phyloP scores from a whole-genome alignment of 2,888 invertebrate genomes.

The Stenotaenia linearis region DNA sequence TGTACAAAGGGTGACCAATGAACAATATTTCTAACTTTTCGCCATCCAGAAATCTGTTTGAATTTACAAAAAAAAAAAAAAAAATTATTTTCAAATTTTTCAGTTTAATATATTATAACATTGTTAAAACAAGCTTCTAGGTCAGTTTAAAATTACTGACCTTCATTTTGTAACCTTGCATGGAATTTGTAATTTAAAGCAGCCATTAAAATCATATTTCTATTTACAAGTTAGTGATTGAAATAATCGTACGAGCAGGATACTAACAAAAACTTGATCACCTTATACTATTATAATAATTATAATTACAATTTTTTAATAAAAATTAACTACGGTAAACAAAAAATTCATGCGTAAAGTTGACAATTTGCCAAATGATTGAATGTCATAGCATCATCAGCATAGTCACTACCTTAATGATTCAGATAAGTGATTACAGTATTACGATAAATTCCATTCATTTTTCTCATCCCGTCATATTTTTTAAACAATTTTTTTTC shows the following conservation, averaged over 20 bases:
- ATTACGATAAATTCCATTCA: no score
- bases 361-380: neutral
- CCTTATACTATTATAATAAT: neutral
- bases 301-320: neutral
- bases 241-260: neutral
- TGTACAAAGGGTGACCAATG: conserved; percentile 97
- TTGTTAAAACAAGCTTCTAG: neutral
- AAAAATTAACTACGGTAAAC: neutral
- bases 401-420: no score
- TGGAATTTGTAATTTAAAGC: neutral
- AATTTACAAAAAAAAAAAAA: conserved; percentile 31
- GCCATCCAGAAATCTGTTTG: conserved; percentile 85
- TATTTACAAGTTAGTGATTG: neutral
- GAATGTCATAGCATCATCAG: neutral
- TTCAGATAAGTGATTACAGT: no score
- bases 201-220: neutral
- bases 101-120: neutral
- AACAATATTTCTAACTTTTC: conserved; percentile 85
- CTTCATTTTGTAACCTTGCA: neutral
- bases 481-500: no score
- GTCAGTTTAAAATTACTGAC: neutral
- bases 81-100: neutral
- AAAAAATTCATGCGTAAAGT: neutral
- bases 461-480: no score
- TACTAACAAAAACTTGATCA: neutral